Conservation (phyloP, 2,797 vertebrate genomes). For the Muscicapa comitata region DNA sequence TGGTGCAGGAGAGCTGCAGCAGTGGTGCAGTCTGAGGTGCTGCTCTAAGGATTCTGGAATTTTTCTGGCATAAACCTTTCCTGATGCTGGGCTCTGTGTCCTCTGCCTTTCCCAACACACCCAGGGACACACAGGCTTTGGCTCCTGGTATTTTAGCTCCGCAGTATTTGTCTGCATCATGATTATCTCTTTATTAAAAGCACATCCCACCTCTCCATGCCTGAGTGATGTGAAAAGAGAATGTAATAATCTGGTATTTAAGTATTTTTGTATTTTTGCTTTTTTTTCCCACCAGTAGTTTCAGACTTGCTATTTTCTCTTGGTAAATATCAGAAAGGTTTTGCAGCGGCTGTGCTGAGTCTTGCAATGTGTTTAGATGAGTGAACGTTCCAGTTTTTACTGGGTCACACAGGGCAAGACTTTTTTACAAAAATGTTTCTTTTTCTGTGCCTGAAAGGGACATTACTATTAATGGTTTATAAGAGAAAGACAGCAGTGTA, state of each 20-base stretch:
- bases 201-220: neutral
- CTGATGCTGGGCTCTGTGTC: neutral
- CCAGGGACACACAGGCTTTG: neutral
- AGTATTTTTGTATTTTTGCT: neutral
- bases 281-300: neutral
- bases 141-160: neutral
- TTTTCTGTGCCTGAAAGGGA: constrained; percentile 33
- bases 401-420: neutral
- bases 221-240: neutral
- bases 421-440: neutral
- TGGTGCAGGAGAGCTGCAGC: constrained; percentile 30
- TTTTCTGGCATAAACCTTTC: neutral
- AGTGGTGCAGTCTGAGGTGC: neutral
- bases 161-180: neutral
- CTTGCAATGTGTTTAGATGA: neutral
- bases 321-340: neutral
- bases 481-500: neutral
- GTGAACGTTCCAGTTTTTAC: neutral
- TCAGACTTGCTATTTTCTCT: neutral
- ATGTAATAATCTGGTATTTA: neutral
- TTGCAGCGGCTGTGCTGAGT: neutral
- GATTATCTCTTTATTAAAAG: neutral
- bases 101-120: neutral
- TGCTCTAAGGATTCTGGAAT: neutral
- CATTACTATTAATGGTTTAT: constrained; percentile 31